These are phyloP conservation scores for Colistium nudipinnis DNA, from an alignment of 2,113 vertebrate species.

Conservation along the genomic window DNA sequence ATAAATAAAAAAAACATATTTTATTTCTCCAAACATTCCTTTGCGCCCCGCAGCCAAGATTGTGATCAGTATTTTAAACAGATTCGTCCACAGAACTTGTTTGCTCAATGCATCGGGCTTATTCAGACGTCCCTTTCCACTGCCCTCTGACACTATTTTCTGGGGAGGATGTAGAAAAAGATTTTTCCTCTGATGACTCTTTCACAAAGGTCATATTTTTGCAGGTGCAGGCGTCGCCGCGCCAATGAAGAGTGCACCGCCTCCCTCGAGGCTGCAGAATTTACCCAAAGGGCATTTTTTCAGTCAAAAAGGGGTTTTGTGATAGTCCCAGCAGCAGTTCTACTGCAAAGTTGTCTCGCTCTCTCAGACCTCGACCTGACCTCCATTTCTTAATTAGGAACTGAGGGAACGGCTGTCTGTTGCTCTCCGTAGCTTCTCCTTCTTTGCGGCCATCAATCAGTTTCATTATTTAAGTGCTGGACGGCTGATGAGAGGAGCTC, in stretches of 20 bases:
- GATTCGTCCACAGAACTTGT: neutral
- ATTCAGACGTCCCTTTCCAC: neutral
- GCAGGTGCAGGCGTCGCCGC: neutral
- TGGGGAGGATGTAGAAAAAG: neutral
- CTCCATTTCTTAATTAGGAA: neutral
- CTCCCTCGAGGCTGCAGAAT: neutral
- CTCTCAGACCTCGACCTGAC: neutral
- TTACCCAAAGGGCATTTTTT: neutral
- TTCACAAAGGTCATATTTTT: neutral
- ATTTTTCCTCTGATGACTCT: neutral
- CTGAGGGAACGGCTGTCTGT: neutral
- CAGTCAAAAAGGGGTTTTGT: neutral
- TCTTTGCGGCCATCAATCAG: neutral
- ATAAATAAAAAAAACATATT: too few species aligned
- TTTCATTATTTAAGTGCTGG: neutral
- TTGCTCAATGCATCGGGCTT: neutral
- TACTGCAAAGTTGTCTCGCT: neutral
- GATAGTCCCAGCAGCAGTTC: neutral
- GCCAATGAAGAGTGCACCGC: neutral
- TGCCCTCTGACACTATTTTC: neutral
- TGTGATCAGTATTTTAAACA: neutral
- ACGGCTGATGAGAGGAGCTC: neutral
- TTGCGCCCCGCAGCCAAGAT: neutral
- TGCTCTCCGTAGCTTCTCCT: neutral
- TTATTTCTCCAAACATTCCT: neutral